Evolutionary conservation across 92 coral and sea anemone species (phyloP).

Genomic region (Chrysogorgia sp.): DNA sequence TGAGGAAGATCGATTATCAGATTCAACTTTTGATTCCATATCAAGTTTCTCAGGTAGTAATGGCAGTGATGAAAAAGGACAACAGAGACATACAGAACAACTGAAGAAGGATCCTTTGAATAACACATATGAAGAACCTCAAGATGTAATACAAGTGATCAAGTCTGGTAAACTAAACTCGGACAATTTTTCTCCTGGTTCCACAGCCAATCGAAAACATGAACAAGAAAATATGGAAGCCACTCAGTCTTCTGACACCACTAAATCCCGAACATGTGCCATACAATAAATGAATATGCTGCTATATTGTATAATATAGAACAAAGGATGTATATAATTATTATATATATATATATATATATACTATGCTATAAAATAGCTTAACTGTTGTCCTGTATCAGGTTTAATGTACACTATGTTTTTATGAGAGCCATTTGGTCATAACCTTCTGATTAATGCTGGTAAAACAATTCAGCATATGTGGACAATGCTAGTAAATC

Average conservation of each 20-base stretch:
- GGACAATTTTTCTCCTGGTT: constrained; percentile 63
- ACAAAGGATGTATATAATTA: not conserved
- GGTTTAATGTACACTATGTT: no score
- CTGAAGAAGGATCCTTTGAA: constrained; percentile 42
- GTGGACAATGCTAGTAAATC: no score
- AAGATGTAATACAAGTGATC: constrained; percentile 48
- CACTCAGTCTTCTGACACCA: constrained; percentile 42
- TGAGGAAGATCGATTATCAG: constrained; percentile 34
- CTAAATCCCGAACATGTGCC: constrained; percentile 70
- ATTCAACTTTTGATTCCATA: constrained; percentile 25
- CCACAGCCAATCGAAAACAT: constrained; percentile 59
- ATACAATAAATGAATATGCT: constrained; percentile 51
- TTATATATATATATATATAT: no score
- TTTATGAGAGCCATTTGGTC: no score
- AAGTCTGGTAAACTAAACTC: constrained; percentile 7
- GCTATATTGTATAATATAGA: not conserved
- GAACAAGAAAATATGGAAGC: constrained; percentile 17
- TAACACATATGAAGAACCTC: constrained; percentile 73
- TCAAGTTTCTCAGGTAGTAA: constrained; percentile 33
- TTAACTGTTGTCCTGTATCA: no score
- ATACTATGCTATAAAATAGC: no score
- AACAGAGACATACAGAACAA: not conserved
- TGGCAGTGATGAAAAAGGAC: constrained; percentile 5
- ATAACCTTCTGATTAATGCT: no score
- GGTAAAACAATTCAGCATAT: no score